Evolutionary conservation across 2,888 invertebrate genomes (phyloP).

Genomic region (Hemaris fuciformis): DNA sequence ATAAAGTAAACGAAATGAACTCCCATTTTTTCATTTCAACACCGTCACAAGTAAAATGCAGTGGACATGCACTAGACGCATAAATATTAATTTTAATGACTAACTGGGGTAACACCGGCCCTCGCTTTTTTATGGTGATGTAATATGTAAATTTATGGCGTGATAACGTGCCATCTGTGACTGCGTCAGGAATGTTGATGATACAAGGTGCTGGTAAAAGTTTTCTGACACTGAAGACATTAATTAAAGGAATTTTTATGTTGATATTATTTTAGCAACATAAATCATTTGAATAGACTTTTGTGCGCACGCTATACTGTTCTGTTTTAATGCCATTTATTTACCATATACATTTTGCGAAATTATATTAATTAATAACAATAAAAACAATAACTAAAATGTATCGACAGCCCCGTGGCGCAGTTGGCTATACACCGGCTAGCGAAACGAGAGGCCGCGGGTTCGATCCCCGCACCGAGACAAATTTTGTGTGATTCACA

Average conservation of each 20-base stretch:
- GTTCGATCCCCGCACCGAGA: too few species aligned
- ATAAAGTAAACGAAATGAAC: constrained; percentile 2
- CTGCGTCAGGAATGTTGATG: background rate
- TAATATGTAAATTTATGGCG: constrained; percentile 9
- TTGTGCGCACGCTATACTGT: background rate
- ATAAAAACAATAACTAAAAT: too few species aligned
- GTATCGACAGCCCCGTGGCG: too few species aligned
- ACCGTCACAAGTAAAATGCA: constrained; percentile 20
- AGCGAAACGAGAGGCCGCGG: too few species aligned
- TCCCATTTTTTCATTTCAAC: constrained; percentile 8
- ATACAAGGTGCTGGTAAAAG: too few species aligned
- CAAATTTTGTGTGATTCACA: too few species aligned
- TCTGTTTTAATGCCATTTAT: too few species aligned
- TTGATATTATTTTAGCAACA: background rate
- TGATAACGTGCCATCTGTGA: background rate
- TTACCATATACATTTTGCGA: too few species aligned
- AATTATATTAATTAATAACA: too few species aligned
- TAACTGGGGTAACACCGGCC: constrained; percentile 17
- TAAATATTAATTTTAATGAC: constrained; percentile 28
- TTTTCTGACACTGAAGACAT: background rate
- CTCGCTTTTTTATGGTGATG: background rate
- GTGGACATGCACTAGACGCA: constrained; percentile 29
- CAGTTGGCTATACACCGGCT: too few species aligned
- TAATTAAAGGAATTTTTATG: background rate
- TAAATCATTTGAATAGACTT: background rate